phyloP scores from a whole-genome alignment of 2,888 invertebrate genomes.

The Epinotia demarniana region DNA sequence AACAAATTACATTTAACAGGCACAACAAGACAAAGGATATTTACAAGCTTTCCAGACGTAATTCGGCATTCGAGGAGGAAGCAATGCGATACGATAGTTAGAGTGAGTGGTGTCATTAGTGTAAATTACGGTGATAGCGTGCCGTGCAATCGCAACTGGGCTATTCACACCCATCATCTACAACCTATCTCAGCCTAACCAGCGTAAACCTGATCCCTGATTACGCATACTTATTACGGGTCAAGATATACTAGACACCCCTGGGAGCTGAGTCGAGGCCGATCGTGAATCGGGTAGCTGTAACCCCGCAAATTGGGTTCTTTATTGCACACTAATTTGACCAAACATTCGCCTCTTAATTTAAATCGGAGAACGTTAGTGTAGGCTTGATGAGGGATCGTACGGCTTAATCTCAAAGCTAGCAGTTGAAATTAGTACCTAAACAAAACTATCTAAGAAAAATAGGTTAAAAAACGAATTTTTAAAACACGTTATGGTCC shows the following conservation, averaged over 20 bases:
- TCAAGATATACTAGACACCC: not conserved
- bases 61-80: conserved; percentile 43
- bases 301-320: conserved; percentile 56
- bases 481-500: too few relatives aligned
- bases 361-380: conserved; percentile 42
- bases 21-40: conserved; percentile 22
- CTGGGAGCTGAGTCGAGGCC: not conserved
- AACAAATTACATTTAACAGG: not conserved
- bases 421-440: not conserved
- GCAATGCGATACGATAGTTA: conserved; percentile 51
- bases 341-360: conserved; percentile 51
- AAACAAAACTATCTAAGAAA: not conserved
- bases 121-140: conserved; percentile 56
- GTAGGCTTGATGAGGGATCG: not conserved
- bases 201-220: not conserved
- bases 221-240: not conserved
- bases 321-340: conserved; percentile 57
- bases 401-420: not conserved
- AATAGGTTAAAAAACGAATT: too few relatives aligned
- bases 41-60: conserved; percentile 20
- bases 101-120: conserved; percentile 59
- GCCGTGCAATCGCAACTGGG: conserved; percentile 45
- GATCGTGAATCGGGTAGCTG: conserved; percentile 11
- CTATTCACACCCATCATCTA: not conserved
- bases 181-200: not conserved